Conservation (phyloP, 1,140 invertebrate genomes). For the Acyrthosiphon pisum region DNA sequence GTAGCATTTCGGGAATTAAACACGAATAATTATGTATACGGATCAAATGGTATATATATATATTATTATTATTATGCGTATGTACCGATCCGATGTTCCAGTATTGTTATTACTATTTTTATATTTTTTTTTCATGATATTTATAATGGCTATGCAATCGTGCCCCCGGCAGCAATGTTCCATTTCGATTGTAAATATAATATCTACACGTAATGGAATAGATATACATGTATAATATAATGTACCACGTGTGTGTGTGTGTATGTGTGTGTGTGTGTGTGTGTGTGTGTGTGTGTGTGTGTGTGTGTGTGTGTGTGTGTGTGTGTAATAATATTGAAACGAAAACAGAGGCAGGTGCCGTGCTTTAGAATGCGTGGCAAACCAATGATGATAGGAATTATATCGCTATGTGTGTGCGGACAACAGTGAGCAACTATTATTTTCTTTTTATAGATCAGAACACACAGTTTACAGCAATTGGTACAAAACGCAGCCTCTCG, state of each 20-base stretch:
- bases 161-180: constrained; percentile 25
- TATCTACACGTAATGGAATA: neutral
- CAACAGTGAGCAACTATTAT: neutral
- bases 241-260: neutral
- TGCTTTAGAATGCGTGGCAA: constrained; percentile 25
- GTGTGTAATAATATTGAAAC: constrained; percentile 12
- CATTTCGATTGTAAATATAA: constrained; percentile 24
- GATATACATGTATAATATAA: neutral
- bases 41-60: neutral
- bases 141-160: neutral
- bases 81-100: neutral
- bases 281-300: neutral
- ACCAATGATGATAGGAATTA: constrained; percentile 12
- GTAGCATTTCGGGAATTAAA: constrained; percentile 46
- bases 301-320: neutral
- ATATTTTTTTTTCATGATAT: neutral
- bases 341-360: constrained; percentile 38
- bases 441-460: neutral
- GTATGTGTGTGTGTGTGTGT: neutral
- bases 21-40: constrained; percentile 43
- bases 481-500: neutral
- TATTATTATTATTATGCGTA: neutral
- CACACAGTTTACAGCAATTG: neutral
- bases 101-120: constrained; percentile 24
- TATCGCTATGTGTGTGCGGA: neutral